These are phyloP conservation scores for Sarcophaga variegata DNA, from an alignment of 2,888 invertebrate genomes.

Conservation along the genomic window DNA sequence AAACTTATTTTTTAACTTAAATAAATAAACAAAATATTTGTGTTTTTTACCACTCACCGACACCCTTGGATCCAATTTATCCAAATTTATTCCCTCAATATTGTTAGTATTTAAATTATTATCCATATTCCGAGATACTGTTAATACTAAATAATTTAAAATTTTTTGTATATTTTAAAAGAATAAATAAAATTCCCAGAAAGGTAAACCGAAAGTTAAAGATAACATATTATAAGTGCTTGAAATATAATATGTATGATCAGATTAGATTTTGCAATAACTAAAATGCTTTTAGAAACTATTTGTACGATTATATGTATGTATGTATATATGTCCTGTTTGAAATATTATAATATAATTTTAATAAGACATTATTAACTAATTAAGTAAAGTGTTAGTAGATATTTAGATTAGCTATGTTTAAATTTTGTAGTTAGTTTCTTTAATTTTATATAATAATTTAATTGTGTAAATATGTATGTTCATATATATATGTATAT, in stretches of 20 bases:
- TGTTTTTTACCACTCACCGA: constrained; percentile 74
- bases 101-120: constrained; percentile 52
- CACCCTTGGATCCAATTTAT: constrained; percentile 77
- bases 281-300: not conserved
- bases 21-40: not conserved
- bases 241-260: too few species aligned
- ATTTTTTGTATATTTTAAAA: not conserved
- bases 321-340: too few species aligned
- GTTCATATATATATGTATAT: too few species aligned
- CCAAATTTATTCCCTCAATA: constrained; percentile 62
- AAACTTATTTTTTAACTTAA: not conserved
- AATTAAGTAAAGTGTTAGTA: too few species aligned
- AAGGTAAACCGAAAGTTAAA: not conserved
- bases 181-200: constrained; percentile 1
- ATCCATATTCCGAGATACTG: constrained; percentile 60
- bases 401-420: too few species aligned
- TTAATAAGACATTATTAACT: too few species aligned
- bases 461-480: too few species aligned
- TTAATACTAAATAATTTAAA: constrained; percentile 34
- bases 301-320: too few species aligned
- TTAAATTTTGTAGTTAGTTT: too few species aligned
- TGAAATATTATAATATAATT: too few species aligned
- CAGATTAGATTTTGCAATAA: not conserved
- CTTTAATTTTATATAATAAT: too few species aligned
- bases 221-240: too few species aligned